These are phyloP conservation scores for Phodopus roborovskii DNA, from an alignment of 2,113 vertebrate genomes.

Conservation along the genomic window DNA sequence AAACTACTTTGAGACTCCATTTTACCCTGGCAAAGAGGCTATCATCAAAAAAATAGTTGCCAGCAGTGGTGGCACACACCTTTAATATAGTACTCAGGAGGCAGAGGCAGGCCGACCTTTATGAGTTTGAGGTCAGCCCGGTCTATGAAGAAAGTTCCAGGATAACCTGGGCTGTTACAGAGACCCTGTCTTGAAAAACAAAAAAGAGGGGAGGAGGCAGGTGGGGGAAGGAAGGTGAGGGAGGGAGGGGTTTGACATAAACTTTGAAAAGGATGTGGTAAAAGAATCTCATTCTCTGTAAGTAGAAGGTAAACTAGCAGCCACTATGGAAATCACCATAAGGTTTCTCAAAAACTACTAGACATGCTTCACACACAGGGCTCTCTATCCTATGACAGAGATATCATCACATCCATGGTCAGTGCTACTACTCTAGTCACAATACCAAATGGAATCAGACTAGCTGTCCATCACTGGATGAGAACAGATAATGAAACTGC, in stretches of 20 bases:
- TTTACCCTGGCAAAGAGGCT: neutral
- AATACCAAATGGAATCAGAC: too few species aligned
- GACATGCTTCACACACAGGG: neutral
- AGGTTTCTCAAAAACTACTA: neutral
- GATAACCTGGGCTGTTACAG: neutral
- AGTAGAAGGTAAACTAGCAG: neutral
- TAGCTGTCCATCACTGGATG: too few species aligned
- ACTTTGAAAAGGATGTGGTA: neutral
- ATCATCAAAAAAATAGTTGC: neutral
- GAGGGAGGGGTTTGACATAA: neutral
- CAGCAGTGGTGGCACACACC: neutral
- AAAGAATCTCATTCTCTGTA: neutral
- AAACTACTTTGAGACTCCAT: neutral
- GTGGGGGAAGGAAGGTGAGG: too few species aligned
- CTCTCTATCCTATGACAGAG: too few species aligned
- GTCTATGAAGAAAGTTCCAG: neutral
- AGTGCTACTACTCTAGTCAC: neutral
- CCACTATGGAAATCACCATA: neutral
- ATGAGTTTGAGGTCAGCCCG: neutral
- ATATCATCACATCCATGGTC: neutral
- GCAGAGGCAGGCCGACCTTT: neutral
- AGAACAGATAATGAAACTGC: neutral
- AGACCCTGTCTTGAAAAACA: neutral
- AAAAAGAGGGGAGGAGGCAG: fast-evolving
- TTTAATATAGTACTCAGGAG: neutral